Base-by-base conservation (phyloP, 2,113 vertebrate genomes). In the Candoia aspera region DNA sequence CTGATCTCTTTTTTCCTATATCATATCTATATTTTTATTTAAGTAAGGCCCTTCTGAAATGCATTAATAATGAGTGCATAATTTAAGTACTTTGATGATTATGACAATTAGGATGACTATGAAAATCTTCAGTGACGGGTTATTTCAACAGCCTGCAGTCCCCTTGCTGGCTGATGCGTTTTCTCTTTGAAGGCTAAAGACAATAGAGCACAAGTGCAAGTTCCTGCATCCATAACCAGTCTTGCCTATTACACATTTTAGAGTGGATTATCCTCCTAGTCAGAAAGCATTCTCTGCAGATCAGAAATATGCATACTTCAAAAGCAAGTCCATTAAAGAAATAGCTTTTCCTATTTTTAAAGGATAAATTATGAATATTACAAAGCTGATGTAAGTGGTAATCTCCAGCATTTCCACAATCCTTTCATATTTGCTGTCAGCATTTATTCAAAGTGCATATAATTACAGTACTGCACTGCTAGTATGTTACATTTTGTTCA, bases 391-490 rank as follows among this genome's bases (percentile, higher is more conserved):
- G 62, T 53, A 58, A 33, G 53, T 58, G 1, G 0, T 33, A 90
- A 59, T 60, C 93, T 95, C 94, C 91, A 85, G 79, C 17, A 6
- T 29, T 84, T 33, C 84, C 0, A 0, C 84, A 4, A 9, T 64
- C 89, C 86, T 64, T 93, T 55, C n/a, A 1, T 33, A 55, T 9
- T 92, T 0, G 0, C 73, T 88, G 37, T 86, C 87, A 53, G 42
- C 42, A 84, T 94, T 93, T 88, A 93, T 91, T 89, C 84, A 90
- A 93, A 92, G 11, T 0, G 0, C 84, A 91, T 0, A 29, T 58
- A 92, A 96, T 94, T 92, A 94, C 88, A 79, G 91, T 84, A 85
- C 89, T 59, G 55, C 84, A 89, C 83, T 92, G 91, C 93, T 15
- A 42, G 4, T 58, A 88, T 88, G 83, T 79, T 83, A 87, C 33